Base-by-base conservation (phyloP, 2,888 invertebrate species). In the Xanthia togata region DNA sequence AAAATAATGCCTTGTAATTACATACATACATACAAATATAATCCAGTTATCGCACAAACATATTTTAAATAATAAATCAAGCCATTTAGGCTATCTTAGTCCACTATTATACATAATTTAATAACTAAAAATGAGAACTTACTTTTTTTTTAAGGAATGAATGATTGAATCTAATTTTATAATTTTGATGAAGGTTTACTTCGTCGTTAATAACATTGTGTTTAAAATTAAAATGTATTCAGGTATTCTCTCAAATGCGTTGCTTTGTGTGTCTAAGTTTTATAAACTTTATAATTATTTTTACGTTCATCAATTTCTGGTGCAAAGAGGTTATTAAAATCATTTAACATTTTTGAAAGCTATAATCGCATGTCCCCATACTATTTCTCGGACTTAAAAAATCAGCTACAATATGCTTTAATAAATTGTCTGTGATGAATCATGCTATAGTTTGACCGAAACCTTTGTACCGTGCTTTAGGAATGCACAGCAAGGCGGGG, bases 361-460 rank as follows among this genome's bases (percentile, higher is more conserved):
- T 70, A 26, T 73, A 23, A 44, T 78, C 20, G 4, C 53, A 47
- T 41, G 73, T 68, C 70, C 41, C 62, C 12, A 62, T 35, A n/a
- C 47, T 31, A 72, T 75, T 64, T 83, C 70, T 80, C 17, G 63
- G 67, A 53, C 26, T 53, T 9, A 14, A 81, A 14, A 81, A 78
- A 78, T 75, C 72, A 47, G 62, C 62, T 81, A 35, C 35, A 60
- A 70, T 75, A 79, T 72, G 64, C 76, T 74, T 76, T 85, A 50
- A 74, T 75, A 87, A 85, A 82, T 85, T 84, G 74, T 87, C 89
- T 89, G 90, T 90, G 89, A 87, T 90, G 79, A 80, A 84, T 83
- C 86, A 81, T 79, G 53, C 77, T 68, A 60, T 23, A 50, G 50
- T 50, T 50, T 50, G 50, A 50, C 23, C 50, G 50, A 23, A 50